These are phyloP conservation scores for Orthosia cruda DNA, from an alignment of 2,888 invertebrate species.

Conservation along the genomic window DNA sequence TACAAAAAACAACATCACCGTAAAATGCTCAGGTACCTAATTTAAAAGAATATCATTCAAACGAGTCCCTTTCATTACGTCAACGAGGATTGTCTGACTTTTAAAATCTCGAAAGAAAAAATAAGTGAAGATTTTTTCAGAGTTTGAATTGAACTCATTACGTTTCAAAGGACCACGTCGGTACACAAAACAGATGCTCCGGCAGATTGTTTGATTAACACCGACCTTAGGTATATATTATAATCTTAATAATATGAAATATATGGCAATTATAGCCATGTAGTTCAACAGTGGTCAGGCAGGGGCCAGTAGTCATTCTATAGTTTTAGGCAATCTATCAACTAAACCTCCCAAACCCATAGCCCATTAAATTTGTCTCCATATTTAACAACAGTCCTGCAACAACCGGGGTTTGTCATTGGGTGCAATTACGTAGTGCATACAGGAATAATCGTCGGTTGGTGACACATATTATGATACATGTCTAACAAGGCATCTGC, in stretches of 20 bases:
- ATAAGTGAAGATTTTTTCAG: slow-evolving; percentile 58
- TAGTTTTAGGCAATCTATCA: too few relatives aligned
- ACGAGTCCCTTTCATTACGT: slow-evolving; percentile 67
- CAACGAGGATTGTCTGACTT: slow-evolving; percentile 69
- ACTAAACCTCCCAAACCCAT: too few relatives aligned
- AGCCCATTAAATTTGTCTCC: too few relatives aligned
- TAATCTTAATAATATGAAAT: neutral
- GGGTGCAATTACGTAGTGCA: too few relatives aligned
- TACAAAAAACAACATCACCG: slow-evolving; percentile 39
- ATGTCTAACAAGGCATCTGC: too few relatives aligned
- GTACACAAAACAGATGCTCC: slow-evolving; percentile 67
- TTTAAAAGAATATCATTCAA: slow-evolving; percentile 56
- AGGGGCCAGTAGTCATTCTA: too few relatives aligned
- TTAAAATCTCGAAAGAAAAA: slow-evolving; percentile 69
- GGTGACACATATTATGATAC: too few relatives aligned
- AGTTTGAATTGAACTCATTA: slow-evolving; percentile 76
- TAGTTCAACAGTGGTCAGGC: too few relatives aligned
- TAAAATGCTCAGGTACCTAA: slow-evolving; percentile 41
- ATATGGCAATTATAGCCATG: too few relatives aligned
- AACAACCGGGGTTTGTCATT: too few relatives aligned
- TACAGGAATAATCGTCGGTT: too few relatives aligned
- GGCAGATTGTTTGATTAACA: slow-evolving; percentile 73
- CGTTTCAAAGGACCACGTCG: slow-evolving; percentile 57
- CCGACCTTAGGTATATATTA: slow-evolving; percentile 37
- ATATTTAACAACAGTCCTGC: too few relatives aligned